Evolutionary conservation across 2,888 invertebrate genomes (phyloP), one percentile per base, ranked within the genome.

Genomic region (Dioctria rufipes): DNA sequence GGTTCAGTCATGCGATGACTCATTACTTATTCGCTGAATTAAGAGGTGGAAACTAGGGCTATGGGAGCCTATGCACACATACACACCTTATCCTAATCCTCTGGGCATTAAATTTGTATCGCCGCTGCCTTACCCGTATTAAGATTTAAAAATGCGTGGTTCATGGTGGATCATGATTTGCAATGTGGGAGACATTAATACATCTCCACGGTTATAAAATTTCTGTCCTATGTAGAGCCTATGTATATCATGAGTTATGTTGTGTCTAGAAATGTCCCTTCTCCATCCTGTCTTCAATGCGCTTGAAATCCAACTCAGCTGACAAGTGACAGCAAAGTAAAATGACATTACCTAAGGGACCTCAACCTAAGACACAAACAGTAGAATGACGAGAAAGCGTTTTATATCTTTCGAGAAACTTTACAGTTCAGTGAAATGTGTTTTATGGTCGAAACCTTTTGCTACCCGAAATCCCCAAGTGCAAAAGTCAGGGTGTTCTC

Each of bases 331-430:
- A 54, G 4, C 3, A 54, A 54, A 6, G 11, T 54, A n/a, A n/a
- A 54, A 54, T 54, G 54, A n/a, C 54, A 54, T 54, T 11, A 54
- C 54, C 54, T 54, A n/a, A 25, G 54, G n/a, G 11, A 54, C 54
- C 54, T 54, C 54, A 54, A 54, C 25, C 25, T 25, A 25, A 25
- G 25, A 25, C 6, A 61, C 58, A n/a, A 58, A 4, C n/a, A 9
- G 37, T 5, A n/a, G 39, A 6, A 71, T 71, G 51, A 54, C 2
- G 58, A 25, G 3, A 42, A 51, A 11, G 42, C 60, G 42, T 73
- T 73, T 73, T 73, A 73, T 73, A 11, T 54, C 40, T 58, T 51
- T 60, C 73, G 73, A 58, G 60, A 11, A 73, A 73, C 58, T 73
- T 73, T 73, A 58, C 73, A 58, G 58, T 51, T 73, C 60, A 58